Conservation (phyloP, 2,797 vertebrate species). For the Cuniculus paca region DNA sequence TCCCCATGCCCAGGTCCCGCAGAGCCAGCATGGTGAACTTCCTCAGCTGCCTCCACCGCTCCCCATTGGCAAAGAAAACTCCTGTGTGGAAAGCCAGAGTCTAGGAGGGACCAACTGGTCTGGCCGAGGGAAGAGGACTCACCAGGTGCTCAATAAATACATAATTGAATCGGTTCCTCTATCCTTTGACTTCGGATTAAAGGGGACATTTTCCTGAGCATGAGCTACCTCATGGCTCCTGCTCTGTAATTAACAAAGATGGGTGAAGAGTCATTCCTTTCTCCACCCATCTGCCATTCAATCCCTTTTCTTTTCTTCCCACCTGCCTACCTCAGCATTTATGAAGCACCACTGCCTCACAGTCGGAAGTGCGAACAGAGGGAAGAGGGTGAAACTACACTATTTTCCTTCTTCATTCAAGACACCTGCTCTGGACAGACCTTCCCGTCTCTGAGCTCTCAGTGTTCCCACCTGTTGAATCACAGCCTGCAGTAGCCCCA, state of each 20-base stretch:
- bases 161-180: not conserved
- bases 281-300: not conserved
- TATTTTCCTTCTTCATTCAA: not conserved
- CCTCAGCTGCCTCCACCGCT: constrained; percentile 78
- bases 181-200: not conserved
- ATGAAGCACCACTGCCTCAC: constrained; percentile 4
- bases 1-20: constrained; percentile 83
- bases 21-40: constrained; percentile 72
- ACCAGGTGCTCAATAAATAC: not conserved
- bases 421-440: not conserved
- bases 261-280: not conserved
- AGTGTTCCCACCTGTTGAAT: not conserved
- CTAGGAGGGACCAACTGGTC: not conserved
- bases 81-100: constrained; percentile 57
- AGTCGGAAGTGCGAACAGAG: not conserved
- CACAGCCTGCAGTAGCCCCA: no score
- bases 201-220: not conserved
- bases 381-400: not conserved
- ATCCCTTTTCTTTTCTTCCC: not conserved
- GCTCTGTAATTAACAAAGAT: not conserved
- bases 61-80: constrained; percentile 79
- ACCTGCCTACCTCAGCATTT: no score
- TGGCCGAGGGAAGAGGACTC: not conserved
- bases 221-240: not conserved
- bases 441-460: not conserved